Conservation (phyloP, 2,113 vertebrate species). For the Crotophaga sulcirostris region DNA sequence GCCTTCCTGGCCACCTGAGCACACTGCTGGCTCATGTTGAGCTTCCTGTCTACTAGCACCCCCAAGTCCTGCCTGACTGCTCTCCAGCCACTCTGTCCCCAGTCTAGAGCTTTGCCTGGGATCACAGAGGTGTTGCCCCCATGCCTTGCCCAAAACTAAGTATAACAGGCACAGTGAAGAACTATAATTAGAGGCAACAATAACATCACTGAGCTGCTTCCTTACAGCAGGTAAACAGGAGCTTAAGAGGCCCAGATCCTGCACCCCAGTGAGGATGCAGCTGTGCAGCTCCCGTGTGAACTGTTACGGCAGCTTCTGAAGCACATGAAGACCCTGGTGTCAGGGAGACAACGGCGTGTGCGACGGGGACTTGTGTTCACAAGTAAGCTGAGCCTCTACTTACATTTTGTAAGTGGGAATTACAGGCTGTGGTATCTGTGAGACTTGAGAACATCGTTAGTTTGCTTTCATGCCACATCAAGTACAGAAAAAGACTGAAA, state of each 20-base stretch:
- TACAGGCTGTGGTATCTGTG: neutral
- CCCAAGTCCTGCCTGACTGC: too few species aligned
- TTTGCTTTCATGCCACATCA: neutral
- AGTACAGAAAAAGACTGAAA: neutral
- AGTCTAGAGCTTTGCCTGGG: too few species aligned
- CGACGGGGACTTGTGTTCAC: neutral
- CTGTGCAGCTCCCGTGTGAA: neutral
- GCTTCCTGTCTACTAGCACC: too few species aligned
- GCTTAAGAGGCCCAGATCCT: neutral
- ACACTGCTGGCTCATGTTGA: too few species aligned
- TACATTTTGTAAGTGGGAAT: neutral
- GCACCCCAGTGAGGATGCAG: neutral
- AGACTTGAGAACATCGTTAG: neutral
- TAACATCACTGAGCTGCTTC: neutral
- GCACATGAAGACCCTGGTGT: neutral
- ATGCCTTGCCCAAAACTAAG: neutral
- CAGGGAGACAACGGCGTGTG: neutral
- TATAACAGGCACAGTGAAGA: neutral
- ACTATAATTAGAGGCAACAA: neutral
- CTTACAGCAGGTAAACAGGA: neutral
- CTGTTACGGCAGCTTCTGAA: neutral
- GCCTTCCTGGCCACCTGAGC: too few species aligned
- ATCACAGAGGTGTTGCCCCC: neutral
- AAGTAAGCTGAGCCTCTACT: neutral
- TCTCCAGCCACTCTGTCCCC: too few species aligned